Evolutionary conservation across 1,140 invertebrate genomes (phyloP), one percentile per base, ranked within the genome.

Genomic region (Protaetia brevitarsis): DNA sequence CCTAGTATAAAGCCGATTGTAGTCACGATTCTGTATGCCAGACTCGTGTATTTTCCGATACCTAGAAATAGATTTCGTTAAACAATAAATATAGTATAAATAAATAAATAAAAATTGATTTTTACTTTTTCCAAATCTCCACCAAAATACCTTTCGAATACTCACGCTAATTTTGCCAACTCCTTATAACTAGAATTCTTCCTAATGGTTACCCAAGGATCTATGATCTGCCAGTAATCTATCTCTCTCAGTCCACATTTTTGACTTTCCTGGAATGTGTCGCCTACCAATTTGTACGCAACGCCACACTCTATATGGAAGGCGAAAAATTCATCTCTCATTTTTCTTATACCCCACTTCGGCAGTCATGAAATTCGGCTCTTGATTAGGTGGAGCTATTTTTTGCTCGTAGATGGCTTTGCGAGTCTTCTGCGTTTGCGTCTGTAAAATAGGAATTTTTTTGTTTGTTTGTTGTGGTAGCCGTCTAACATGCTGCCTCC

Each of bases 161-260:
- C 68, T 73, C 77, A 87, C 85, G 85, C 82, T 69, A 84, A 80
- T 77, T 83, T 83, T 19, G 87, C 79, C 65, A 87, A 80, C 71
- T 88, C 86, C 61, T 78, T 79, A 63, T 83, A 87, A 1, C 84
- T 81, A 0, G 85, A 84, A 64, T 84, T 79, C 67, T 81, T 83
- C 65, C 78, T 78, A 0, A 86, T 79, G 0, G 82, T 80, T 13
- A 86, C 66, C 76, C 82, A 82, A 0, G 86, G 84, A 65, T 84
- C 78, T 1, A 82, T 75, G 0, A 84, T 77, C 60, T 83, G 80
- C 2, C 88, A 68, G 59, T 81, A 85, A 68, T 83, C 79, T 66
- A 88, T 84, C 72, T 86, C 84, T 51, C 82, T 79, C 2, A 88
- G 72, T 0, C 84, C 83, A 72, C 87, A 88, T 73, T 87, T 88